A percentile compares a stretch with the other conserved stretches of the same genome.
Conservation (phyloP, 1,140 invertebrate species). For the Paramacrobiotus metropolitanus region DNA sequence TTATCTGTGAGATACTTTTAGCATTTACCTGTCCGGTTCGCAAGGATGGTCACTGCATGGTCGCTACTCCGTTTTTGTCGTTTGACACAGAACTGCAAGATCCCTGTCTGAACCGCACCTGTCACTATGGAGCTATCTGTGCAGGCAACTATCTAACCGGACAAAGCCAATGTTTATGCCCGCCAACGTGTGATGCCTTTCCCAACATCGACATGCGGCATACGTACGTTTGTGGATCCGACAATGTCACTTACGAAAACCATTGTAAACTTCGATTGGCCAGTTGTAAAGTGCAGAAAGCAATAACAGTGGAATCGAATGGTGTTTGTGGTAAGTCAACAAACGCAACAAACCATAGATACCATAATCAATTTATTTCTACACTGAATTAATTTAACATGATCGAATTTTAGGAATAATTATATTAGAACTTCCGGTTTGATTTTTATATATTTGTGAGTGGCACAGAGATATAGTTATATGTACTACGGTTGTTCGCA, state of each 20-base stretch:
- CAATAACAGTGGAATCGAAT: conserved; percentile 41
- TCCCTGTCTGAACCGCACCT: not conserved
- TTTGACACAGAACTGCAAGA: not conserved
- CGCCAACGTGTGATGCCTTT: not conserved
- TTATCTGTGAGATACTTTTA: not conserved
- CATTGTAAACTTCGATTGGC: conserved; percentile 47
- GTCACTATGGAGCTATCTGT: not conserved
- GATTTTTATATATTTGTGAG: too few species aligned
- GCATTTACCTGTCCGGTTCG: not conserved
- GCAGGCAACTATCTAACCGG: not conserved
- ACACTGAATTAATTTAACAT: too few species aligned
- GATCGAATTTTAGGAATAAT: too few species aligned
- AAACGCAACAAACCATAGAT: too few species aligned
- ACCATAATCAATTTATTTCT: too few species aligned
- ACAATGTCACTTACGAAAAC: conserved; percentile 50
- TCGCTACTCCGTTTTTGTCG: not conserved
- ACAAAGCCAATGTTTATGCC: not conserved
- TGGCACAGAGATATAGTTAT: too few species aligned
- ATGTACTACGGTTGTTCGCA: too few species aligned
- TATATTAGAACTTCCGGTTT: too few species aligned
- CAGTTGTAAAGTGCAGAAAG: conserved; percentile 42
- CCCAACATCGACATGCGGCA: not conserved
- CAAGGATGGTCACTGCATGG: not conserved
- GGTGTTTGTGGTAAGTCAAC: conserved; percentile 34
- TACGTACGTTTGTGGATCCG: conserved; percentile 42